A percentile compares a stretch with the other conserved stretches of the same genome.
Conservation (phyloP, 2,113 vertebrate genomes). For the Seriola quinqueradiata region DNA sequence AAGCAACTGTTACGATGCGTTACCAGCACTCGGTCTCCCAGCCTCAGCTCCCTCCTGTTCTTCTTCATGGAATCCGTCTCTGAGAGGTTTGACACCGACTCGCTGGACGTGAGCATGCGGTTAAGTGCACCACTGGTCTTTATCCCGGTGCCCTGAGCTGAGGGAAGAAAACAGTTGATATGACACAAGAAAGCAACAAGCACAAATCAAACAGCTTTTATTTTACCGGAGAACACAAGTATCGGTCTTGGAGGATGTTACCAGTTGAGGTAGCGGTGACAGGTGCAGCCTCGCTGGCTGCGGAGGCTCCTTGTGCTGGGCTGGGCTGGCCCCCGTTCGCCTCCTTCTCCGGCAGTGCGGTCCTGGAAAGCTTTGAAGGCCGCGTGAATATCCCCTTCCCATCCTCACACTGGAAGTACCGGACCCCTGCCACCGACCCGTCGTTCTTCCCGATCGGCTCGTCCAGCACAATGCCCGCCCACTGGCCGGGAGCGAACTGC, state of each 20-base stretch:
- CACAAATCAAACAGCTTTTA: neutral
- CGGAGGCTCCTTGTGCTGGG: constrained; percentile 54
- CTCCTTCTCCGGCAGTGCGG: constrained; percentile 84
- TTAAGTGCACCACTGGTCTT: constrained; percentile 66
- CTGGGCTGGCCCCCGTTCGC: constrained; percentile 85
- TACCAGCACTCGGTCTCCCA: constrained; percentile 95
- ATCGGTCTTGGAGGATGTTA: neutral
- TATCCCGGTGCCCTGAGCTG: constrained; percentile 52
- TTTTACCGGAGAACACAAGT: too few species aligned
- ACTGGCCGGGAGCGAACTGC: constrained; percentile 96
- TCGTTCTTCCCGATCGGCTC: constrained; percentile 96
- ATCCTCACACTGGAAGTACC: constrained; percentile 95
- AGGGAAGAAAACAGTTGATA: neutral
- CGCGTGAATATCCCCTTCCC: constrained; percentile 94
- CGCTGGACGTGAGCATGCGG: constrained; percentile 89
- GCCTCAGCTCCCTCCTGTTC: constrained; percentile 92
- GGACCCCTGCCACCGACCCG: constrained; percentile 92
- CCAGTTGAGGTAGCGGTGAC: constrained; percentile 67
- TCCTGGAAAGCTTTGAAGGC: constrained; percentile 91
- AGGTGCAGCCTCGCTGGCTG: constrained; percentile 31
- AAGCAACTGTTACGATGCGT: neutral
- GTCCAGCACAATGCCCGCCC: constrained; percentile 96
- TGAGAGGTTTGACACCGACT: constrained; percentile 95
- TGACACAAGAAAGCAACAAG: neutral
- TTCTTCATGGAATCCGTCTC: constrained; percentile 95